A percentile compares a stretch with the other conserved stretches of the same genome.
phyloP scores from a whole-genome alignment of 2,113 vertebrate genomes.

The Mustelus asterias region DNA sequence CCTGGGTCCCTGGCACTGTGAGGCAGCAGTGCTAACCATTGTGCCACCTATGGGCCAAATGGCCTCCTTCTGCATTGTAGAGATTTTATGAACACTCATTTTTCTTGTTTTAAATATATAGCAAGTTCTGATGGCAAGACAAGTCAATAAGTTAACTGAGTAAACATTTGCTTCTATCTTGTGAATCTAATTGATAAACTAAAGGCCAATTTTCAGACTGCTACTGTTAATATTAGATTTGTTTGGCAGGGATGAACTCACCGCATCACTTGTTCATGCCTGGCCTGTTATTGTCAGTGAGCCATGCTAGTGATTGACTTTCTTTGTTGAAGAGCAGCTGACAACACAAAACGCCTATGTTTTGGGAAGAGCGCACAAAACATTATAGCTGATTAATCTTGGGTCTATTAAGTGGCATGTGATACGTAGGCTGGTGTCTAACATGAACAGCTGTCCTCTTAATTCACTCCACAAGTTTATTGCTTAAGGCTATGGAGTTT shows the following conservation, averaged over 20 bases:
- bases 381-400: background rate
- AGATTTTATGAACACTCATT: background rate
- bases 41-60: too few species aligned
- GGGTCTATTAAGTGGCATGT: background rate
- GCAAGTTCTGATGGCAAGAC: background rate
- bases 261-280: background rate
- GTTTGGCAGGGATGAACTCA: background rate
- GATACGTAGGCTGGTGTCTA: too few species aligned
- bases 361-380: background rate
- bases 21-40: too few species aligned
- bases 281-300: background rate
- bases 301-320: background rate
- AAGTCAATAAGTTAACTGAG: background rate
- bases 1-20: too few species aligned
- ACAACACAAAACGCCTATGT: background rate
- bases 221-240: background rate
- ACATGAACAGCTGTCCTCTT: background rate
- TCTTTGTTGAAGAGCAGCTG: background rate
- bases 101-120: background rate
- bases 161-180: background rate
- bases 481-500: background rate
- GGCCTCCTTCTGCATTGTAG: too few species aligned
- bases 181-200: background rate
- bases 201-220: background rate
- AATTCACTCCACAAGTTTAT: background rate